Evolutionary conservation across 2,888 invertebrate species (phyloP), one percentile per base, ranked within the genome.

Genomic region (Diaphora mendica): DNA sequence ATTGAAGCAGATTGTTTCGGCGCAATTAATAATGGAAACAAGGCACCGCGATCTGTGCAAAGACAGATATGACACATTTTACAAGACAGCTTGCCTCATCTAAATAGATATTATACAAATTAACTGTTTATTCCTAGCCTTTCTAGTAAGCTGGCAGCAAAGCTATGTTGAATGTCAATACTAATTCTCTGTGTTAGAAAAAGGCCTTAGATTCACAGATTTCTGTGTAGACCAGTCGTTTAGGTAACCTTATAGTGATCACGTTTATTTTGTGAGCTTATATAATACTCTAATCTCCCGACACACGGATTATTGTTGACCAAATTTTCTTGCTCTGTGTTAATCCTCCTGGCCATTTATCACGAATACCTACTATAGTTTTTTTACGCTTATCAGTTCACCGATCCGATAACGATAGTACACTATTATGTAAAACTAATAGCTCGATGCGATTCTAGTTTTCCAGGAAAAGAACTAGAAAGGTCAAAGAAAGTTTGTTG

Each of bases 361-460:
- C 83, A 71, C 77, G 72, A n/a, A n/a, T n/a, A n/a, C 69, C 75
- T 72, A 55, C 11, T 55, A 55, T 55, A 78, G 78, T 76, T 81
- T 76, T n/a, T 76, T 15, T 62, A 73, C 76, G 75, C 72, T 81
- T 84, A 84, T 84, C 84, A 80, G 76, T 71, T 79, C 59, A 72
- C 73, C 11, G 33, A 67, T 20, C 72, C 78, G 82, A 82, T 84
- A 83, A 44, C 70, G 80, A 81, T 84, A 81, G 72, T 73, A 64
- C 74, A 76, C 79, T 81, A 79, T 82, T 74, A 79, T 86, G 84
- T 82, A 70, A 81, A 79, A 72, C 68, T 81, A 86, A 86, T 84
- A 82, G 71, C 70, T 74, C 79, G 39, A 62, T 42, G 30, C 20
- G 4, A 74, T 71, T 71, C 30, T 62, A 26, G 15, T 23, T 68